Evolutionary conservation across 2,113 vertebrate species (phyloP), one percentile per base, ranked within the genome.

Genomic region (Oriolus oriolus): DNA sequence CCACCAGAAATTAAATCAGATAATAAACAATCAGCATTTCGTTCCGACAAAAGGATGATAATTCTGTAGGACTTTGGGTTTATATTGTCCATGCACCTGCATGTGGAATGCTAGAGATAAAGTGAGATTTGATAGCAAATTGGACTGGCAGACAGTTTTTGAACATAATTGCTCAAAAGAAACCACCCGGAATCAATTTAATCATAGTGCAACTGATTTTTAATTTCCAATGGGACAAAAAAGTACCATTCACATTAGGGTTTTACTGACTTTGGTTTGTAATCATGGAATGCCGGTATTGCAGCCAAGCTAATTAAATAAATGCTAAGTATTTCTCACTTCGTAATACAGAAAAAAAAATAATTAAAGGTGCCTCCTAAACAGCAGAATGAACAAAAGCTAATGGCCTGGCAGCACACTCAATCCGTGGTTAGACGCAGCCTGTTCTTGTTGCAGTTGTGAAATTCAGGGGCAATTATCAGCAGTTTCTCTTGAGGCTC

Each of bases 91-190:
- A 28, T 24, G 90, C 95, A 96, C 93, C 95, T 96, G 95, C 88
- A 78, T 45, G 66, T 92, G 92, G 44, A 93, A 94, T 86, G 86
- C 26, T 49, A 61, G 84, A 0, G 66, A 89, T 91, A 93, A 97
- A 97, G 97, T 97, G 95, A 97, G 95, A 96, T 96, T 96, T 97
- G 94, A 96, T 97, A 93, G 96, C 92, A 98, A 97, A 97, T 97
- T 97, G 96, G 97, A 96, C 97, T 97, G 97, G 96, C 96, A 98
- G 96, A 95, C 97, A 95, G 89, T 87, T 97, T 97, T 97, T 97
- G 95, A 96, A 97, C 93, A 85, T 97, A 97, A 98, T 97, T 98
- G 97, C 91, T 97, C 95, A 96, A 96, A 97, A 96, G 96, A 91
- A 97, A 87, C 96, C 95, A 94, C 92, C 92, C 82, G 20, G 96